Evolutionary conservation across 2,888 invertebrate genomes (phyloP).

Genomic region (Mycalesis mineus): DNA sequence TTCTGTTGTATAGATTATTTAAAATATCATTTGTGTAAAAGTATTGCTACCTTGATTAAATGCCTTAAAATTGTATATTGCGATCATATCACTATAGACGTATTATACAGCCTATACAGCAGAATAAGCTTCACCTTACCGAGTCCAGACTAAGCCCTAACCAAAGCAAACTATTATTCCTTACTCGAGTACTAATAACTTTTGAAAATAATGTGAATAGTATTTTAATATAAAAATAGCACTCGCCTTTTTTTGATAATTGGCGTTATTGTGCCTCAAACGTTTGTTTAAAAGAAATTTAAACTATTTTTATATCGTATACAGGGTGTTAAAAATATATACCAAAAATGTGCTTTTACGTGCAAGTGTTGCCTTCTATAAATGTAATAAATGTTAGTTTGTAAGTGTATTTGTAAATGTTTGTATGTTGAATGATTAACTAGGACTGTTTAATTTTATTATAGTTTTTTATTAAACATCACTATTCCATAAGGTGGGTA

Average conservation of each 20-base stretch:
- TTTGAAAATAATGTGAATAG: constrained; percentile 16
- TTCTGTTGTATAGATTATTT: too few species aligned
- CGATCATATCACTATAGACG: too few species aligned
- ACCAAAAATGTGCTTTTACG: constrained; percentile 76
- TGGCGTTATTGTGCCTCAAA: constrained; percentile 69
- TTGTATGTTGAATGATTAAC: constrained; percentile 39
- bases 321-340: constrained; percentile 73
- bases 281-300: constrained; percentile 40
- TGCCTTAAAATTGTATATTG: too few species aligned
- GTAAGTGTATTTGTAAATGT: constrained; percentile 19
- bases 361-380: constrained; percentile 69
- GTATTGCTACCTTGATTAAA: too few species aligned
- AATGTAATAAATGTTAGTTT: constrained; percentile 32
- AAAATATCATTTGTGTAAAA: too few species aligned
- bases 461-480: constrained; percentile 39
- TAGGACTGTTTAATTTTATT: constrained; percentile 53
- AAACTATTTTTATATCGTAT: constrained; percentile 74
- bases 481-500: constrained; percentile 32
- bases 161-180: not conserved
- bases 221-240: constrained; percentile 69
- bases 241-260: constrained; percentile 47
- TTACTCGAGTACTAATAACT: constrained; percentile 17
- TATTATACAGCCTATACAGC: too few species aligned
- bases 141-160: not conserved
- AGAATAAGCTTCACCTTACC: not conserved